Evolutionary conservation across 2,113 vertebrate species (phyloP).

Genomic region (Vidua chalybeata): DNA sequence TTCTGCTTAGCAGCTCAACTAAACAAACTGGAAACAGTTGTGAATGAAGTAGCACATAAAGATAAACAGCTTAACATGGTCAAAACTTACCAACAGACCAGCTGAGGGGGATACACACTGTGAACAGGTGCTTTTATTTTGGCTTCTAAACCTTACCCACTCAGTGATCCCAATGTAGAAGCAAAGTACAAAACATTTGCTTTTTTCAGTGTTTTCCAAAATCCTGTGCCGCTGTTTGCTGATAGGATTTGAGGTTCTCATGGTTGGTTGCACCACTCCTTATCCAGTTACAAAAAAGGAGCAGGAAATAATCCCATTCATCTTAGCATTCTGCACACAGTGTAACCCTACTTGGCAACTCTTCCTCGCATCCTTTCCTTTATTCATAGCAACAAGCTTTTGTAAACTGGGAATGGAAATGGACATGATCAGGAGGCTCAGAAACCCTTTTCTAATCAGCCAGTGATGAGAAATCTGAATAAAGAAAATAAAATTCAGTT

Average conservation of each 20-base stretch:
- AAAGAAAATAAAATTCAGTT: neutral
- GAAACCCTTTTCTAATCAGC: neutral
- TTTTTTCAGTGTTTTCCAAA: neutral
- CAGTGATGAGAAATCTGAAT: neutral
- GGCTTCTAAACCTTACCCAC: neutral
- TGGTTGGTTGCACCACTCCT: neutral
- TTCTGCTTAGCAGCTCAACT: neutral
- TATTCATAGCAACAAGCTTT: neutral
- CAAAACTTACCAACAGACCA: neutral
- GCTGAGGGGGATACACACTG: neutral
- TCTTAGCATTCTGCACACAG: neutral
- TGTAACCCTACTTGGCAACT: neutral
- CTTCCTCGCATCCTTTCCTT: neutral
- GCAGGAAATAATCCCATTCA: neutral
- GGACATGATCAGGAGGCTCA: neutral
- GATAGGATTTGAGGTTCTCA: neutral
- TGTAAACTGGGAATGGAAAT: neutral
- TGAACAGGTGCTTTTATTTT: neutral
- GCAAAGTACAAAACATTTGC: neutral
- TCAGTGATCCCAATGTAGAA: neutral
- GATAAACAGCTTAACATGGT: neutral
- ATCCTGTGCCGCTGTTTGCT: neutral
- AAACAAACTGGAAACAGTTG: neutral
- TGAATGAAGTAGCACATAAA: neutral
- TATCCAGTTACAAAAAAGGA: slow-evolving; percentile 8